phyloP scores from a whole-genome alignment of 2,797 vertebrate species.

The Chrosomus eos region DNA sequence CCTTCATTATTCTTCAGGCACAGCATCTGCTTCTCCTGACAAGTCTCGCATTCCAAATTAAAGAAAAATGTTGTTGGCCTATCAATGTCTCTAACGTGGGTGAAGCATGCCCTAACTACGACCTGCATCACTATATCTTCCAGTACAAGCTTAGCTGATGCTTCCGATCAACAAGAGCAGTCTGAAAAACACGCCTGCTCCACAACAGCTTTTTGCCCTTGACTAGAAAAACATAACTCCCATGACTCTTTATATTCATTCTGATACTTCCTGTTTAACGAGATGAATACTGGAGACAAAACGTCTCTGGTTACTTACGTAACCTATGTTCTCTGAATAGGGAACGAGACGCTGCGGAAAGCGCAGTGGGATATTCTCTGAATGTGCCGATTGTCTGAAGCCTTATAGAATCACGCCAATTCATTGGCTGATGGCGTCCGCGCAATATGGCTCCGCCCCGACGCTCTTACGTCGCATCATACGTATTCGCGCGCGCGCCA shows the following conservation, averaged over 20 bases:
- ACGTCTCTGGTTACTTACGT: too few species aligned
- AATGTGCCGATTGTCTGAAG: too few species aligned
- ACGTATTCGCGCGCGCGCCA: too few species aligned
- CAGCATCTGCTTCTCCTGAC: constrained; percentile 47
- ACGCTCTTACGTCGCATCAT: too few species aligned
- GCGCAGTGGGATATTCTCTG: too few species aligned
- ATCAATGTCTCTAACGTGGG: constrained; percentile 44
- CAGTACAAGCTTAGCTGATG: constrained; percentile 21
- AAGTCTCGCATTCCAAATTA: constrained; percentile 42
- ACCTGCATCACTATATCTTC: constrained; percentile 26
- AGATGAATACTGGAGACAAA: constrained; percentile 27
- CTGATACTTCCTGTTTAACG: constrained; percentile 18
- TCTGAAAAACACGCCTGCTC: constrained; percentile 21
- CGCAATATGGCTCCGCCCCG: too few species aligned
- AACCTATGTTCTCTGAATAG: too few species aligned
- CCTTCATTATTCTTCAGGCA: constrained; percentile 52
- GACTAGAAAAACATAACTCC: constrained; percentile 26
- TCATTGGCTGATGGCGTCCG: too few species aligned
- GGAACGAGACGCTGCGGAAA: too few species aligned
- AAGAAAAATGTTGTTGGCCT: constrained; percentile 40
- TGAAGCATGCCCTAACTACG: constrained; percentile 43
- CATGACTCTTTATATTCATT: constrained; percentile 19
- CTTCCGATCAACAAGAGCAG: neutral
- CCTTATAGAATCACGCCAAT: too few species aligned
- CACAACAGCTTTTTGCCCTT: constrained; percentile 30